phyloP scores from a whole-genome alignment of 2,113 vertebrate genomes.

The Mustela nigripes region DNA sequence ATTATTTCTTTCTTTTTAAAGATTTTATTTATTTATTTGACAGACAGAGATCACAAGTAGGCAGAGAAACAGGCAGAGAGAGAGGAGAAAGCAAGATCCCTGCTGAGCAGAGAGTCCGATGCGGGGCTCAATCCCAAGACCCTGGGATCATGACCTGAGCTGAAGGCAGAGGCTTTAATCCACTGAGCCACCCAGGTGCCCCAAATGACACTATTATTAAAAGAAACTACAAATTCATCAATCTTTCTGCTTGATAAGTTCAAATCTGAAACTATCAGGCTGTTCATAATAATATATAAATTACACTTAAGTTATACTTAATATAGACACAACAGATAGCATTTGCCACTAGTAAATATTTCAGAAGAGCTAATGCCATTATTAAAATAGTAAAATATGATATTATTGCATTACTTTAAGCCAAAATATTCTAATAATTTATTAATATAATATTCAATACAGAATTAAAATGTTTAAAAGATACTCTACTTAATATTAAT shows the following conservation, averaged over 20 bases:
- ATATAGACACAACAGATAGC: not conserved
- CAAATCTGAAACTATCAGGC: conserved; percentile 4
- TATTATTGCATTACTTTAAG: conserved; percentile 6
- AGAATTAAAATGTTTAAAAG: not conserved
- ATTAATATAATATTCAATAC: not conserved
- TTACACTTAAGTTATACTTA: not conserved
- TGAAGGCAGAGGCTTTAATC: no score
- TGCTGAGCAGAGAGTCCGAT: no score
- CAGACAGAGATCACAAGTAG: no score
- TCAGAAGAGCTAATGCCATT: not conserved
- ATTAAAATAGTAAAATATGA: not conserved
- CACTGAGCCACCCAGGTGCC: no score
- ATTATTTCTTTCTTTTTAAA: not conserved
- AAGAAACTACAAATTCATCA: conserved; percentile 26
- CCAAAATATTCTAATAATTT: conserved; percentile 45
- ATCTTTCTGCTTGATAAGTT: not conserved
- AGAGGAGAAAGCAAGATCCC: no score
- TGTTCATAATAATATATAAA: not conserved
- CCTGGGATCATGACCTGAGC: no score
- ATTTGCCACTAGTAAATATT: not conserved
- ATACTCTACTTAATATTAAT: conserved; percentile 36
- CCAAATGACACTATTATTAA: conserved; percentile 1
- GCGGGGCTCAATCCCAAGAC: no score
- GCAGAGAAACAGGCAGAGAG: no score
- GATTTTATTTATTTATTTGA: no score